phyloP scores from a whole-genome alignment of 2,888 invertebrate species.

The Tiliacea citrago region DNA sequence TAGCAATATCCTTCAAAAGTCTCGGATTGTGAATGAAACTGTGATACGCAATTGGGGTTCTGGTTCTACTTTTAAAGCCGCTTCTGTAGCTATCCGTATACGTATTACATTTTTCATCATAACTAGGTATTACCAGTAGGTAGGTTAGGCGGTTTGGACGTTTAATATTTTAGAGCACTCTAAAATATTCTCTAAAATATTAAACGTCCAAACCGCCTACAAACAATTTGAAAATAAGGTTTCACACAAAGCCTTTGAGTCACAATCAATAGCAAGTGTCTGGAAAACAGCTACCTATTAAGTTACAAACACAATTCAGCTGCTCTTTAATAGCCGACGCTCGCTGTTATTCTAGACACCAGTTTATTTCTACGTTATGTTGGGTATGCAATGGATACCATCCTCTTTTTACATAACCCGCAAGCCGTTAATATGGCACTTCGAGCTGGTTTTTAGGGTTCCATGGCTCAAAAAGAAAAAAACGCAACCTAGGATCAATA shows the following conservation, averaged over 20 bases:
- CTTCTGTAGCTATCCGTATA: background rate
- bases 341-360: slow-evolving; percentile 1
- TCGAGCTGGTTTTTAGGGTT: too few species aligned
- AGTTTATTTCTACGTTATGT: background rate
- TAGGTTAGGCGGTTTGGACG: too few species aligned
- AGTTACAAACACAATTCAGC: slow-evolving; percentile 14
- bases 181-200: too few species aligned
- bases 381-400: background rate
- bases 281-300: slow-evolving; percentile 30
- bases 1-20: too few species aligned
- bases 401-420: background rate
- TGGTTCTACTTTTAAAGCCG: background rate
- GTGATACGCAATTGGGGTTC: too few species aligned
- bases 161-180: too few species aligned
- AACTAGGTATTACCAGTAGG: background rate
- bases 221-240: slow-evolving; percentile 13
- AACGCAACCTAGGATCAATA: too few species aligned
- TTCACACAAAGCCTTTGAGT: slow-evolving; percentile 12
- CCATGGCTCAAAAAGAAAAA: too few species aligned
- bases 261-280: slow-evolving; percentile 51
- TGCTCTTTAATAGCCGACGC: background rate
- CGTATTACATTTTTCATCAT: background rate
- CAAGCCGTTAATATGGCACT: too few species aligned
- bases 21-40: too few species aligned
- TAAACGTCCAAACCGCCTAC: background rate